These are phyloP conservation scores for Octonoba sinensis DNA, from an alignment of 2,888 invertebrate species.

Conservation along the genomic window DNA sequence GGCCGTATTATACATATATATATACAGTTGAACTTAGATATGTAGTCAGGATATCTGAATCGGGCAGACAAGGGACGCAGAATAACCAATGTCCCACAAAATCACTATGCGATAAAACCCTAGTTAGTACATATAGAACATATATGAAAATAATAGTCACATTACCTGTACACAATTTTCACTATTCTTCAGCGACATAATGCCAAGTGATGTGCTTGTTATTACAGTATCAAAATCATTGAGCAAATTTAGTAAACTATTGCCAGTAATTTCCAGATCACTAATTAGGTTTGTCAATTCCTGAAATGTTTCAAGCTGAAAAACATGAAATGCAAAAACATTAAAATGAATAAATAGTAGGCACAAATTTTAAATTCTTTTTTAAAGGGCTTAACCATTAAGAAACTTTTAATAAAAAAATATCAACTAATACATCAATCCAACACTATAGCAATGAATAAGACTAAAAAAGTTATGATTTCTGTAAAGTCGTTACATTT, in stretches of 20 bases:
- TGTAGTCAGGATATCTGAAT: too few species aligned
- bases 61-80: too few species aligned
- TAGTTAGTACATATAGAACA: neutral
- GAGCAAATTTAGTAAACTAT: constrained; percentile 48
- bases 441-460: too few species aligned
- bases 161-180: constrained; percentile 37
- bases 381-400: neutral
- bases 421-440: too few species aligned
- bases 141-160: neutral
- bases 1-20: too few species aligned
- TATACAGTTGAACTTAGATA: too few species aligned
- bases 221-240: constrained; percentile 37
- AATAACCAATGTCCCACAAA: too few species aligned
- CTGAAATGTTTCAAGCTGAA: constrained; percentile 63
- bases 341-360: neutral
- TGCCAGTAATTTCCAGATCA: constrained; percentile 51
- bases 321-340: constrained; percentile 2
- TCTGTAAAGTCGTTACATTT: too few species aligned
- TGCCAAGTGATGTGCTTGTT: constrained; percentile 20
- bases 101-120: too few species aligned
- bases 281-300: constrained; percentile 56
- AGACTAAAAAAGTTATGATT: too few species aligned
- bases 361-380: neutral
- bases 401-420: neutral
- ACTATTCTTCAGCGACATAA: constrained; percentile 37